Percentiles rank a stretch among this genome's conserved stretches.
Evolutionary conservation across 2,113 vertebrate genomes (phyloP).

Genomic region (Malaclemys terrapin): DNA sequence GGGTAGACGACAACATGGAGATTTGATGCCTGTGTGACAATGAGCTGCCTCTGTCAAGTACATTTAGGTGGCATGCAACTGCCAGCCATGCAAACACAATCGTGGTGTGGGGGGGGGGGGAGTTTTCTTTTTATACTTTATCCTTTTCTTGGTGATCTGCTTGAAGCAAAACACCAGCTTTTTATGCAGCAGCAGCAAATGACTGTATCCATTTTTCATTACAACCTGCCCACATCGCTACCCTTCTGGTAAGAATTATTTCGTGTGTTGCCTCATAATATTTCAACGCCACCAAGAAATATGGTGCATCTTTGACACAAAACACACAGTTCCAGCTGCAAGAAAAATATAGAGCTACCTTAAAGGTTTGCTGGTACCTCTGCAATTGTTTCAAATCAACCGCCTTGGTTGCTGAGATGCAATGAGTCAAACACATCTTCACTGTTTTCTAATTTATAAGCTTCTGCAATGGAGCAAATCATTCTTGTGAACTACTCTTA

Average conservation of each 20-base stretch:
- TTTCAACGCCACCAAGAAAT: neutral
- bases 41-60: neutral
- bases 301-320: neutral
- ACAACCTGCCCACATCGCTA: neutral
- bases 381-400: neutral
- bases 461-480: neutral
- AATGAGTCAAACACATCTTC: neutral
- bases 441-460: neutral
- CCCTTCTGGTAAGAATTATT: neutral
- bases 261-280: neutral
- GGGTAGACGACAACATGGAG: rapidly evolving
- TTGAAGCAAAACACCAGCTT: neutral
- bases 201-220: neutral
- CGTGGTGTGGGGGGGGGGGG: rapidly evolving
- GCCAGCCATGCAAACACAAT: neutral
- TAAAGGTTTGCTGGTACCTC: neutral
- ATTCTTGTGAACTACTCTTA: neutral
- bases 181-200: neutral
- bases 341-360: neutral
- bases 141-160: neutral
- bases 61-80: neutral
- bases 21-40: neutral
- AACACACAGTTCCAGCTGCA: neutral
- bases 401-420: neutral
- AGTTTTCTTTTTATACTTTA: neutral